phyloP scores from a whole-genome alignment of 2,888 invertebrate species.

The Molorchus minor region DNA sequence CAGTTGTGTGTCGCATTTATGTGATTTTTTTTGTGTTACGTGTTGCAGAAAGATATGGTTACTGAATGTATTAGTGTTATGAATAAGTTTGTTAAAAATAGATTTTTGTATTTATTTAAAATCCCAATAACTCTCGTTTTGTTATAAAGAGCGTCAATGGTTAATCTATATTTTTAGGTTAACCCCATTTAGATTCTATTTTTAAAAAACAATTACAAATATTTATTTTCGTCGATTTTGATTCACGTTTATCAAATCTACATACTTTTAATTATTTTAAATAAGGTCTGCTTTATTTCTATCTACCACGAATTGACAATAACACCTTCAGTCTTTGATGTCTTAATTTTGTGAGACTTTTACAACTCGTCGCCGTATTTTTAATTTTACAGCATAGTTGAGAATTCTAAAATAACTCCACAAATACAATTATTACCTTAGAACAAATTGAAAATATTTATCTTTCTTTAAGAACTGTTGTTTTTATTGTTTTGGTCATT shows the following conservation, averaged over 20 bases:
- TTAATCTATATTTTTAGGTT: conserved; percentile 47
- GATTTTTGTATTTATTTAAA: conserved; percentile 27
- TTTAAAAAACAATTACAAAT: conserved; percentile 46
- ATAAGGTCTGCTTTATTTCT: background rate
- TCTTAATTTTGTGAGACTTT: background rate
- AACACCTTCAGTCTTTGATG: background rate
- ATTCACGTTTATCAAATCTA: conserved; percentile 19
- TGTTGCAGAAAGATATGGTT: background rate
- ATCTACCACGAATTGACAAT: background rate
- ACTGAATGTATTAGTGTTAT: conserved; percentile 2
- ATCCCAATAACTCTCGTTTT: conserved; percentile 29
- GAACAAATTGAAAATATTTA: too few species aligned
- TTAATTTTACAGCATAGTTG: too few species aligned
- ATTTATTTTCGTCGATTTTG: conserved; percentile 45
- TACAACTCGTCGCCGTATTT: too few species aligned
- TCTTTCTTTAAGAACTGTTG: too few species aligned
- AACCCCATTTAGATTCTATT: conserved; percentile 42
- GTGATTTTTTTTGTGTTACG: conserved; percentile 7
- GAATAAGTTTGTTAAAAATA: conserved; percentile 14
- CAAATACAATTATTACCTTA: too few species aligned
- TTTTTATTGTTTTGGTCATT: too few species aligned
- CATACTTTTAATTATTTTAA: background rate
- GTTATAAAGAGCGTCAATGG: conserved; percentile 27
- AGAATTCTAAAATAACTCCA: too few species aligned
- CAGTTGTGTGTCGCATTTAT: too few species aligned